Evolutionary conservation across 2,113 vertebrate species (phyloP).

Genomic region (Sinosuthora webbiana): DNA sequence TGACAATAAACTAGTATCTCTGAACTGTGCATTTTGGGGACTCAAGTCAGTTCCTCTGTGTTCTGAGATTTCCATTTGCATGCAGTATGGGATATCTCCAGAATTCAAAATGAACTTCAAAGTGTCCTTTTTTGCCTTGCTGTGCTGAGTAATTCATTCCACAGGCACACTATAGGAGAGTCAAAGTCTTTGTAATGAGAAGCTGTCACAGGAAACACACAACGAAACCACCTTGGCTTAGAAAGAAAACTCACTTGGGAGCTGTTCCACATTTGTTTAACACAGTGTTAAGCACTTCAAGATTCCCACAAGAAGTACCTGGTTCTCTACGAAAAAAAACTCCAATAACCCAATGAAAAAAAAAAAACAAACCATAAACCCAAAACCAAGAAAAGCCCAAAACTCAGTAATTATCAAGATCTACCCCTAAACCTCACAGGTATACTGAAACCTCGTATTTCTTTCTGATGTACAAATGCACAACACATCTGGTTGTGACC

Average conservation of each 20-base stretch:
- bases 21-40: not conserved
- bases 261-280: not conserved
- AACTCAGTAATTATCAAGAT: not conserved
- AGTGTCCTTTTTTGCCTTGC: not conserved
- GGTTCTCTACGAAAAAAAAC: not conserved
- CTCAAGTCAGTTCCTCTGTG: not conserved
- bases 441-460: not conserved
- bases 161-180: not conserved
- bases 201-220: not conserved
- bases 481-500: not conserved
- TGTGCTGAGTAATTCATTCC: slow-evolving; percentile 7
- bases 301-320: not conserved
- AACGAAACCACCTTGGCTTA: not conserved
- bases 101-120: not conserved
- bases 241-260: not conserved
- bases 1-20: slow-evolving; percentile 22
- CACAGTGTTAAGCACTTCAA: not conserved
- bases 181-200: not conserved
- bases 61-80: not conserved
- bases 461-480: not conserved
- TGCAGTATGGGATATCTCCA: not conserved
- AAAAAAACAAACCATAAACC: not conserved
- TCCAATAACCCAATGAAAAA: not conserved
- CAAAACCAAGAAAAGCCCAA: not conserved
- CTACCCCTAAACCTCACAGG: not conserved